A percentile compares a stretch with the other conserved stretches of the same genome.
phyloP scores from a whole-genome alignment of 1,140 invertebrate genomes.

The Drosophila ogumai region DNA sequence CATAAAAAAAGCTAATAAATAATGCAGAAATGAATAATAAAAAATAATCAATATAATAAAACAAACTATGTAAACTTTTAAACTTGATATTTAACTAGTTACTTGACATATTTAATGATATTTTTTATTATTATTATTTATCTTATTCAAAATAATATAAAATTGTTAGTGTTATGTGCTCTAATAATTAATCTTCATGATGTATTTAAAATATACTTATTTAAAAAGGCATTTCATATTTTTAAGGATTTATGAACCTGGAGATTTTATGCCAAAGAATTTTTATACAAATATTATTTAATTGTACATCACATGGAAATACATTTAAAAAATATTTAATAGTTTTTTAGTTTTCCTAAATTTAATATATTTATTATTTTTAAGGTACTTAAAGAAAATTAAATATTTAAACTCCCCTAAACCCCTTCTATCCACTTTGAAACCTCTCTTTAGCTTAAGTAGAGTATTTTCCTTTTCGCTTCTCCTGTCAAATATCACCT shows the following conservation, averaged over 20 bases:
- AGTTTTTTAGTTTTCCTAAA: accelerated
- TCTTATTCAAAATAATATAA: no score
- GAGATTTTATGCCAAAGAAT: not conserved
- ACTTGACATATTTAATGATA: no score
- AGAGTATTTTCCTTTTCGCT: constrained; percentile 22
- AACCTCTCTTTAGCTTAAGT: not conserved
- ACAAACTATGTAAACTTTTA: not conserved
- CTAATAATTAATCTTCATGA: no score
- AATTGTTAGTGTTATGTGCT: no score
- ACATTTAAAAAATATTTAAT: no score
- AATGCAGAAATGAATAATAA: not conserved
- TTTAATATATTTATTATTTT: not conserved
- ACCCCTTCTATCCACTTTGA: not conserved
- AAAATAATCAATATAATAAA: not conserved
- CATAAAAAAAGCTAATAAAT: not conserved
- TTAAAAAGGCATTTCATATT: no score
- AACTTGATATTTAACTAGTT: no score
- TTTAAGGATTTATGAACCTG: not conserved
- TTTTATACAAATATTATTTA: not conserved
- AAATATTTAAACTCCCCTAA: not conserved
- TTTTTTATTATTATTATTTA: no score
- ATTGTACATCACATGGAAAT: not conserved
- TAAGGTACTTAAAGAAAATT: not conserved
- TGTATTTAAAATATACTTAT: not conserved
- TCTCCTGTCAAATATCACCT: constrained; percentile 14